These are phyloP conservation scores for Caenorhabditis imperialis DNA, from an alignment of 2,888 invertebrate species.

Conservation along the genomic window DNA sequence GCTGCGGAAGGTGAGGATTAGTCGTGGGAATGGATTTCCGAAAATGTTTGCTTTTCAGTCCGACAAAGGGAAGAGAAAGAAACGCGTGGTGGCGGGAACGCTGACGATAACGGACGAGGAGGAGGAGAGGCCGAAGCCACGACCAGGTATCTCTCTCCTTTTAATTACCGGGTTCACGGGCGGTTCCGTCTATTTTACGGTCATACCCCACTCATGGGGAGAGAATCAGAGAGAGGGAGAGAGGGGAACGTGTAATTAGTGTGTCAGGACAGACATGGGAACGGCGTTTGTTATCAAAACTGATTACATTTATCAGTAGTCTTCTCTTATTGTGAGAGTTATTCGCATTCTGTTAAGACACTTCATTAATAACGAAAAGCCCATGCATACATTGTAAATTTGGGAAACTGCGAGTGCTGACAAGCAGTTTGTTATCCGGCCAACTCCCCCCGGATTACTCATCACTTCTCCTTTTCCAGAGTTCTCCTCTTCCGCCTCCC, in stretches of 20 bases:
- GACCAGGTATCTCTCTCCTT: slow-evolving; percentile 53
- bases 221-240: neutral
- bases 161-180: slow-evolving; percentile 4
- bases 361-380: too few relatives aligned
- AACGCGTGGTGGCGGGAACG: slow-evolving; percentile 47
- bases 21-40: neutral
- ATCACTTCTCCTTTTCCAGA: slow-evolving; percentile 40
- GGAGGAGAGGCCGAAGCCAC: slow-evolving; percentile 20
- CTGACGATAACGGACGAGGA: slow-evolving; percentile 51
- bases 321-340: neutral
- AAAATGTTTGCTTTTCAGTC: slow-evolving; percentile 5
- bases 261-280: too few relatives aligned
- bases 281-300: too few relatives aligned
- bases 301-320: too few relatives aligned
- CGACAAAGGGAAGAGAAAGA: slow-evolving; percentile 8
- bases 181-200: neutral
- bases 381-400: too few relatives aligned
- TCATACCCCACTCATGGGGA: slow-evolving; percentile 1
- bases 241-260: slow-evolving; percentile 9
- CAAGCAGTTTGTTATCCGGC: too few relatives aligned
- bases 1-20: slow-evolving; percentile 17
- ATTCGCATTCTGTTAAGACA: neutral
- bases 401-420: slow-evolving; percentile 45
- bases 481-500: slow-evolving; percentile 34
- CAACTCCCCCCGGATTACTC: too few relatives aligned